These are phyloP conservation scores for Emmelina monodactyla DNA, from an alignment of 2,888 invertebrate genomes.

Conservation along the genomic window DNA sequence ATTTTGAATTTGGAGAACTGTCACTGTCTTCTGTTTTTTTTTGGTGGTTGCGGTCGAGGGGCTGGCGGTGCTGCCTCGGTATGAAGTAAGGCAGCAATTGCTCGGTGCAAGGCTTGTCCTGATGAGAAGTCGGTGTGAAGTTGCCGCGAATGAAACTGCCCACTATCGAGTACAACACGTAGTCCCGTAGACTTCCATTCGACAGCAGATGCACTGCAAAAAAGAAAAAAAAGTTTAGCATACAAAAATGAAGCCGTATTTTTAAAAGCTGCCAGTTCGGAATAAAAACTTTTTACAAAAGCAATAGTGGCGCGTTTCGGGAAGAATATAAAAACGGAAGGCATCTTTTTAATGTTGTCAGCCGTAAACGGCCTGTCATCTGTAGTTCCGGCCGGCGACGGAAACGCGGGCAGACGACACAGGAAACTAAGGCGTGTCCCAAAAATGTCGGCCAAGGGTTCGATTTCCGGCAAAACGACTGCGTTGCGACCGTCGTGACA, in stretches of 20 bases:
- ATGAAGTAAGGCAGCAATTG: constrained; percentile 41
- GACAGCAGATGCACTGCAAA: constrained; percentile 48
- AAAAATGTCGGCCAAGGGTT: constrained; percentile 22
- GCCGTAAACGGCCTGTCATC: constrained; percentile 3
- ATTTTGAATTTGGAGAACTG: constrained; percentile 2
- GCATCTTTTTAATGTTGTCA: neutral
- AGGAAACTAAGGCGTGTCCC: constrained; percentile 17
- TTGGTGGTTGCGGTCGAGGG: constrained; percentile 23
- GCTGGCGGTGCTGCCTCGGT: no score
- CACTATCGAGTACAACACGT: constrained; percentile 45
- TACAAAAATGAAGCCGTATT: neutral
- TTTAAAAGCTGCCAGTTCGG: no score
- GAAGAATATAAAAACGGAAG: neutral
- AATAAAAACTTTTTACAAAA: no score
- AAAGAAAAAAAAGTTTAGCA: constrained; percentile 22
- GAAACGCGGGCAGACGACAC: constrained; percentile 18
- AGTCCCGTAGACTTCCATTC: constrained; percentile 35
- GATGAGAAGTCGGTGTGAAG: constrained; percentile 45
- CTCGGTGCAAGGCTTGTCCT: constrained; percentile 41
- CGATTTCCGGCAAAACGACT: constrained; percentile 21
- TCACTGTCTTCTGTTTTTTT: neutral
- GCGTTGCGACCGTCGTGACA: neutral
- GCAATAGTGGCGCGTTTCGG: no score
- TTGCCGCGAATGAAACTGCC: constrained; percentile 44
- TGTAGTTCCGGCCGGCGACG: constrained; percentile 12